Base-by-base conservation (phyloP, 2,797 vertebrate genomes). In the Channa striata region DNA sequence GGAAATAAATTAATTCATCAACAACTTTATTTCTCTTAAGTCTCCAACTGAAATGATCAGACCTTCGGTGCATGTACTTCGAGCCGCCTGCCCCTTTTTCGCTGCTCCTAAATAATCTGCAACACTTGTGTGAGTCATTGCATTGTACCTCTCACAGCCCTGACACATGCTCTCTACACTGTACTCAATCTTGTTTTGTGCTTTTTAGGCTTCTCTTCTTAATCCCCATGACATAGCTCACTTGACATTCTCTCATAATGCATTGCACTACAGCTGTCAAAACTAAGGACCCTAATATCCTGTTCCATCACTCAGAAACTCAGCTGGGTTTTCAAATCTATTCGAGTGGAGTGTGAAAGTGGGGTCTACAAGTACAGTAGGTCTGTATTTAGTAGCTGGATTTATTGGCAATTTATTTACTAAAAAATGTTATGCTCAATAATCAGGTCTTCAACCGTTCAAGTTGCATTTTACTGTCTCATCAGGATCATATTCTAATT, bases 181-280 rank as follows among this genome's bases (percentile, higher is more conserved):
- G 56, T 51, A n/a, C 67, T 74, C 68, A 50, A 46, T 83, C 77
- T 72, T 47, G 30, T 66, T 69, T 53, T 68, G 63, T 70, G 67
- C 51, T 60, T 77, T 86, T 76, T 54, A 60, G 60, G 68, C 74
- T 68, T 80, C 71, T 74, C 67, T 53, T 56, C 67, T 44, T 72
- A 68, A 80, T 69, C 72, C 83, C 76, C 43, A 46, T 1, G 78
- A 74, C 43, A 50, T 65, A 64, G 66, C 54, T 63, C 65, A 82
- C 72, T 77, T 85, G 81, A 75, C 77, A 72, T 65, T 56, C 78
- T 58, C 68, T 78, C 66, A 68, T 83, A 77, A 90, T 88, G 64
- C 74, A 49, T 47, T 67, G 49, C 66, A 56, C 54, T 50, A 9
- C 54, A 72, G 74, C 72, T 81, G 77, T 84, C 81, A 70, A 39